Percentiles rank a stretch among this genome's conserved stretches.
Conservation (phyloP, 2,113 vertebrate genomes). For the Anarhynchus alexandrinus region DNA sequence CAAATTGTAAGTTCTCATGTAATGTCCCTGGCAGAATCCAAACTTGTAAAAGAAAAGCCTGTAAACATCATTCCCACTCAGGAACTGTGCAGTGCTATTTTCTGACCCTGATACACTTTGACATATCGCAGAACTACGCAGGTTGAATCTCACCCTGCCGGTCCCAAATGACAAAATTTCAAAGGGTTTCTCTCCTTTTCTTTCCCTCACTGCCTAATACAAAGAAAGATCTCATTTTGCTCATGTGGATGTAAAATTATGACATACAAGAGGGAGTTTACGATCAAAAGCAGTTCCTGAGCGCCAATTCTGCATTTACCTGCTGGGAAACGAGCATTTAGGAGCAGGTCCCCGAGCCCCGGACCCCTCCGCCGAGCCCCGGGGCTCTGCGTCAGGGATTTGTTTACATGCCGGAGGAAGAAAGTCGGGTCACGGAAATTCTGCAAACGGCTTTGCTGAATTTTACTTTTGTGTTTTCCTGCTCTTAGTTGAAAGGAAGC, state of each 20-base stretch:
- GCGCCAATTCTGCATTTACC: neutral
- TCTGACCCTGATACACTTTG: neutral
- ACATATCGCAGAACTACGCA: neutral
- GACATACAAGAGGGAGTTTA: neutral
- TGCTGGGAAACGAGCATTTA: neutral
- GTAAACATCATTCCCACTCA: constrained; percentile 50
- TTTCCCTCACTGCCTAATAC: neutral
- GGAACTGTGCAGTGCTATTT: constrained; percentile 9
- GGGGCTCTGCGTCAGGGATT: accelerated
- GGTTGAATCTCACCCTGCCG: neutral
- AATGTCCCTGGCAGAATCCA: constrained; percentile 47
- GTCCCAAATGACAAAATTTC: neutral
- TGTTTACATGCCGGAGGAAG: neutral
- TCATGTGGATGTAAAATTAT: neutral
- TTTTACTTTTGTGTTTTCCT: constrained; percentile 27
- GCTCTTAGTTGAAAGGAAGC: constrained; percentile 43
- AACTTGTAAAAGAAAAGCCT: constrained; percentile 51
- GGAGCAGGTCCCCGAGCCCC: neutral
- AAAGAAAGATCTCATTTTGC: neutral
- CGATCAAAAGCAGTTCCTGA: neutral
- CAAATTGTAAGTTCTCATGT: constrained; percentile 61
- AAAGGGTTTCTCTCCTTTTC: constrained; percentile 2
- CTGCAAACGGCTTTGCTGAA: neutral
- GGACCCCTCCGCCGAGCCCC: accelerated
- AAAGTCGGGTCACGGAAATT: constrained; percentile 19